phyloP scores from a whole-genome alignment of 2,113 vertebrate species.

The Globicephala melas region DNA sequence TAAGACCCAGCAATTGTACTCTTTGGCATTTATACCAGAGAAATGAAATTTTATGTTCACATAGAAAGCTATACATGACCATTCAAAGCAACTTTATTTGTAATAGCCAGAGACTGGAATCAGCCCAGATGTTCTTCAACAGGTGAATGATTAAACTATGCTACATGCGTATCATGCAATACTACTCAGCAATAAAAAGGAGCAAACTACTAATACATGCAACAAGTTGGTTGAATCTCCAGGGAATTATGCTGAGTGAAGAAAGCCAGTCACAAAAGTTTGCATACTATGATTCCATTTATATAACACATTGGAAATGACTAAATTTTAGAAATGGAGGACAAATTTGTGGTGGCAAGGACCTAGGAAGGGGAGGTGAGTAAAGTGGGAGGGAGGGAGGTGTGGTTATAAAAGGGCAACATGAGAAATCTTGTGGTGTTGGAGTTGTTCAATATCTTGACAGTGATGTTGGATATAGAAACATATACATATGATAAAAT shows the following conservation, averaged over 20 bases:
- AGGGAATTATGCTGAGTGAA: background rate
- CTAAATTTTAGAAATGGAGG: background rate
- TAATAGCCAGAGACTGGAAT: background rate
- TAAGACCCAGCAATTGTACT: background rate
- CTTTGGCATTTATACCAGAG: background rate
- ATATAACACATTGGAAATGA: background rate
- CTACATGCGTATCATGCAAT: background rate
- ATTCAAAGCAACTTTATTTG: background rate
- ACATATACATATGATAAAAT: background rate
- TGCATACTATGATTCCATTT: background rate
- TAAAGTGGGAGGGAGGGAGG: background rate
- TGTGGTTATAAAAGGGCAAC: background rate
- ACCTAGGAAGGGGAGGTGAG: background rate
- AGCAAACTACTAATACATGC: background rate
- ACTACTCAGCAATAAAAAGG: background rate
- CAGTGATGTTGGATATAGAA: background rate
- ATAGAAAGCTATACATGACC: background rate
- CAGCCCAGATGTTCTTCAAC: background rate
- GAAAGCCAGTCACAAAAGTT: background rate
- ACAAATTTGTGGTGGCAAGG: background rate
- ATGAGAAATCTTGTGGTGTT: background rate
- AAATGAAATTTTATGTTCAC: background rate
- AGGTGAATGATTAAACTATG: background rate
- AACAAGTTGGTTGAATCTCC: background rate
- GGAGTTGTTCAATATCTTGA: background rate